Evolutionary conservation across 2,113 vertebrate genomes (phyloP).

Genomic region (Lota lota): DNA sequence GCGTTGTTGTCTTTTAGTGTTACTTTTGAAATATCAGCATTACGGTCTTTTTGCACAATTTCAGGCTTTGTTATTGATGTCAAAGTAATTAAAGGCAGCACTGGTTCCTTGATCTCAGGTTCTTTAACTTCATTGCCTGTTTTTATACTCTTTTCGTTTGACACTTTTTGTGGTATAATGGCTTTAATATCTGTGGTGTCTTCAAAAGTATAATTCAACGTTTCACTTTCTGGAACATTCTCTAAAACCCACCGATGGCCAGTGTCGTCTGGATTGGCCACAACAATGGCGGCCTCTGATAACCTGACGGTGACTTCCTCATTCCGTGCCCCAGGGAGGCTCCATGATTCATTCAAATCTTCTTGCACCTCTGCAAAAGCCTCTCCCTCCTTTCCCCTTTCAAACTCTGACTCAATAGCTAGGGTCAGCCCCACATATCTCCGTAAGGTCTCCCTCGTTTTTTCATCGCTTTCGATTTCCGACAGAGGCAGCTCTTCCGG

Average conservation of each 20-base stretch:
- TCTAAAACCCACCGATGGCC: slow-evolving; percentile 22
- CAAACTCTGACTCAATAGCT: slow-evolving; percentile 16
- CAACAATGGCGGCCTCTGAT: slow-evolving; percentile 9
- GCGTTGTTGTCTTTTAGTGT: slow-evolving; percentile 16
- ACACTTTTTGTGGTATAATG: slow-evolving; percentile 28
- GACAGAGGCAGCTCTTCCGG: slow-evolving; percentile 11
- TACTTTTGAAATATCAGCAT: slow-evolving; percentile 17
- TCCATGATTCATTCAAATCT: slow-evolving; percentile 26
- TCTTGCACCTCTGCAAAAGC: slow-evolving; percentile 3
- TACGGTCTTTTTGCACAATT: slow-evolving; percentile 39
- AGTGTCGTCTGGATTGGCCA: slow-evolving; percentile 20
- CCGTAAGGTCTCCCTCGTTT: not conserved
- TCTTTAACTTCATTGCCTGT: slow-evolving; percentile 57
- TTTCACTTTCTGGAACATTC: slow-evolving; percentile 51
- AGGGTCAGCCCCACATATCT: slow-evolving; percentile 3
- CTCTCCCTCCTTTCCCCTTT: slow-evolving; percentile 23
- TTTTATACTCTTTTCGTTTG: slow-evolving; percentile 41
- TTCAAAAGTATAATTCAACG: slow-evolving; percentile 30
- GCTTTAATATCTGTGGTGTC: slow-evolving; percentile 39
- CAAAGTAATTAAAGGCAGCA: slow-evolving; percentile 41
- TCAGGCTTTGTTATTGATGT: slow-evolving; percentile 27
- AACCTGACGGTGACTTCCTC: slow-evolving; percentile 6
- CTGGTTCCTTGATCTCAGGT: slow-evolving; percentile 48
- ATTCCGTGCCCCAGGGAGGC: slow-evolving; percentile 14
- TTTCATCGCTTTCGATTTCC: not conserved